Evolutionary conservation across 2,797 vertebrate species (phyloP).

Genomic region (Pteronotus mesoamericanus): DNA sequence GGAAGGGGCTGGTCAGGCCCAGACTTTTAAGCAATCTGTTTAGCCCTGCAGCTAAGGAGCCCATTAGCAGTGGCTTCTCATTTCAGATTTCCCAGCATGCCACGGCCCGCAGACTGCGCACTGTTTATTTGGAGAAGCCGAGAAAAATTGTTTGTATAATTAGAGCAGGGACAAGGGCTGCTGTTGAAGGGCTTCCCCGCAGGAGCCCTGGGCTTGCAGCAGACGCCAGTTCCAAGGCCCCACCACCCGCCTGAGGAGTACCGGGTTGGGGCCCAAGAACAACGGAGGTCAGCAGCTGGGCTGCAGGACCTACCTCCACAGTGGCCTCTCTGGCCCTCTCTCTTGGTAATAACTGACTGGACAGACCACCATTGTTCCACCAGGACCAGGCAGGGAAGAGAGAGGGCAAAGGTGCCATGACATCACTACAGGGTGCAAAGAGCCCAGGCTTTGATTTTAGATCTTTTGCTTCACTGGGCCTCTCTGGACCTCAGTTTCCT

Average conservation of each 20-base stretch:
- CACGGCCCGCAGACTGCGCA: conserved; percentile 71
- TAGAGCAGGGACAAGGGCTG: conserved; percentile 78
- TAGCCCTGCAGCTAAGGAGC: conserved; percentile 82
- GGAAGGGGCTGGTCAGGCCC: conserved; percentile 38
- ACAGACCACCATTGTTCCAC: conserved; percentile 43
- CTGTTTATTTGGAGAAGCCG: conserved; percentile 84
- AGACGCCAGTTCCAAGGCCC: conserved; percentile 27
- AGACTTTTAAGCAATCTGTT: conserved; percentile 79
- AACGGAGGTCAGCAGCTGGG: conserved; percentile 41
- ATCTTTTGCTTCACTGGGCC: not conserved
- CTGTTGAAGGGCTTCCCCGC: conserved; percentile 78
- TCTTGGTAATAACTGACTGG: not conserved
- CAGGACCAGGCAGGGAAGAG: not conserved
- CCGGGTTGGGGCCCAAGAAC: conserved; percentile 61
- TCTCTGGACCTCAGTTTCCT: not conserved
- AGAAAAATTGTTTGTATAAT: conserved; percentile 84
- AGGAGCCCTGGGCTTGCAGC: conserved; percentile 75
- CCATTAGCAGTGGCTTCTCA: conserved; percentile 79
- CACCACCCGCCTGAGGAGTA: not conserved
- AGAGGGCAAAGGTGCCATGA: not conserved
- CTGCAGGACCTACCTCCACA: not conserved
- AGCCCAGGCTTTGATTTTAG: conserved; percentile 12
- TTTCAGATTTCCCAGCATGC: conserved; percentile 81
- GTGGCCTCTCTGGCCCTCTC: not conserved
- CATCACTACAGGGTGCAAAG: not conserved